Percentiles rank a stretch among this genome's conserved stretches.
Evolutionary conservation across 2,888 invertebrate genomes (phyloP).

Genomic region (Cephus spinipes): DNA sequence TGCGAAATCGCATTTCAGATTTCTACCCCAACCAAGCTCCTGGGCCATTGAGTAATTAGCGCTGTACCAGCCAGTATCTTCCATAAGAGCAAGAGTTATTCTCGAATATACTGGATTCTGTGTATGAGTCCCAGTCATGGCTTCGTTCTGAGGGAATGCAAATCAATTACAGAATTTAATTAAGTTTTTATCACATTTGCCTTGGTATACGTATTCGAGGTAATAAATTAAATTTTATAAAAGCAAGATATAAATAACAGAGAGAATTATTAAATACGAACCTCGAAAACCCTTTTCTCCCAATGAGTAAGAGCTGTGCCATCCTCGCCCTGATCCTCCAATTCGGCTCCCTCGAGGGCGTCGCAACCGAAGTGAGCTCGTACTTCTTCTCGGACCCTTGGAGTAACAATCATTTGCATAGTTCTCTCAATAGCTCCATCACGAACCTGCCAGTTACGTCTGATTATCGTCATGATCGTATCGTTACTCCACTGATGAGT

Average conservation of each 20-base stretch:
- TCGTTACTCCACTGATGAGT: conserved; percentile 95
- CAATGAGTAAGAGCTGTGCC: conserved; percentile 98
- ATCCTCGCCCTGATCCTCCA: conserved; percentile 98
- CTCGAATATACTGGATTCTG: conserved; percentile 97
- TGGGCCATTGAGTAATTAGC: conserved; percentile 92
- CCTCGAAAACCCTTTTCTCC: conserved; percentile 99
- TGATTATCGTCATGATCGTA: conserved; percentile 82
- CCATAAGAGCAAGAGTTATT: conserved; percentile 95
- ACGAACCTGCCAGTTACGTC: conserved; percentile 82
- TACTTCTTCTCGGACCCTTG: conserved; percentile 89
- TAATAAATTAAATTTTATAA: conserved; percentile 13
- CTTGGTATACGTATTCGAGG: background rate
- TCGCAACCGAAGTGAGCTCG: conserved; percentile 89
- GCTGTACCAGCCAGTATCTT: conserved; percentile 97
- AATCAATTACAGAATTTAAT: background rate
- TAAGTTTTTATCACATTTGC: background rate
- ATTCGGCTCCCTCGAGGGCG: conserved; percentile 91
- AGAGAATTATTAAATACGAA: conserved; percentile 59
- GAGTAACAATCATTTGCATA: conserved; percentile 91
- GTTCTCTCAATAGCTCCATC: conserved; percentile 80
- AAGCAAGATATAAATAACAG: conserved; percentile 13
- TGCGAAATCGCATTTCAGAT: conserved; percentile 94
- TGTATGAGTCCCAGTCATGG: conserved; percentile 99
- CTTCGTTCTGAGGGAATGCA: conserved; percentile 82
- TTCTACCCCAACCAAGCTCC: conserved; percentile 89